Percentiles rank a stretch among this genome's conserved stretches.
Conservation (phyloP, 2,888 invertebrate genomes). For the Dexiosoma caninum region DNA sequence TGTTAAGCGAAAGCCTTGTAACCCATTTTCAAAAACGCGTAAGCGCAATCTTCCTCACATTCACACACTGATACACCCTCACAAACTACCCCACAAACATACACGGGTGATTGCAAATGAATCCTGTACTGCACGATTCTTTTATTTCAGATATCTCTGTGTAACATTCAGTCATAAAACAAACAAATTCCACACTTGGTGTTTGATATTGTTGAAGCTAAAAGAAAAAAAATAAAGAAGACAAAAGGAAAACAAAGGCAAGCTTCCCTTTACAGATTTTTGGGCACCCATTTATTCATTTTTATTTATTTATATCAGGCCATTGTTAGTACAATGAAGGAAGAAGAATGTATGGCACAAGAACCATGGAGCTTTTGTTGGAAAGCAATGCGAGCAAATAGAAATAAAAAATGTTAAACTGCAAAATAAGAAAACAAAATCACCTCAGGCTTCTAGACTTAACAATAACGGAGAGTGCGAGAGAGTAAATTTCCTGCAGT, state of each 20-base stretch:
- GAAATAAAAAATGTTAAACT: background rate
- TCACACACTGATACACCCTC: background rate
- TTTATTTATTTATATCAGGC: slow-evolving; percentile 39
- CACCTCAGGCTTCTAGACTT: slow-evolving; percentile 47
- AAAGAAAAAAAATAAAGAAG: background rate
- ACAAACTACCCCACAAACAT: background rate
- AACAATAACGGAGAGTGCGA: slow-evolving; percentile 12
- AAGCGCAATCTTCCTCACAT: background rate
- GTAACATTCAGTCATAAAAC: background rate
- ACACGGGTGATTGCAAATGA: slow-evolving; percentile 20
- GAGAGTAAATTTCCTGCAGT: background rate
- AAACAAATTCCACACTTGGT: slow-evolving; percentile 12
- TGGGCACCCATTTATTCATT: slow-evolving; percentile 51
- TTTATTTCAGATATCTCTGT: slow-evolving; percentile 8
- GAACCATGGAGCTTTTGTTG: slow-evolving; percentile 28
- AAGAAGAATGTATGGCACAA: slow-evolving; percentile 32
- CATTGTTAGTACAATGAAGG: slow-evolving; percentile 53
- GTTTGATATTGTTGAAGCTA: slow-evolving; percentile 20
- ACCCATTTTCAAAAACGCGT: no score
- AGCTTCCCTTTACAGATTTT: slow-evolving; percentile 55
- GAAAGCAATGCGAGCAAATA: background rate
- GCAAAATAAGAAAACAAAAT: background rate
- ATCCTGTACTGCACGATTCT: slow-evolving; percentile 22
- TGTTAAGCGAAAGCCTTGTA: background rate
- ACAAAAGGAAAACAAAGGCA: background rate